Evolutionary conservation across 2,888 invertebrate species (phyloP).

Genomic region (Acronicta aceris): DNA sequence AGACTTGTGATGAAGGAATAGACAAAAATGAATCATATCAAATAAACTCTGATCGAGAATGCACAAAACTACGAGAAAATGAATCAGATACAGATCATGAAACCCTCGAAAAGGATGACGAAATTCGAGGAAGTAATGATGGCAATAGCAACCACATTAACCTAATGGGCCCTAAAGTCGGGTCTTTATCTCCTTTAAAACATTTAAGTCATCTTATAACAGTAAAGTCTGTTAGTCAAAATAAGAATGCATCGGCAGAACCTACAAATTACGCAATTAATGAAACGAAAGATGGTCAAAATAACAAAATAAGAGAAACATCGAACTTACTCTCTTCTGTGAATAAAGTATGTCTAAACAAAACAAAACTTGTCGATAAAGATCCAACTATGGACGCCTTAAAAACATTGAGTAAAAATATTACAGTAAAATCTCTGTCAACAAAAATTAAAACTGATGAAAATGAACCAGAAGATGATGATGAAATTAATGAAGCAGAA

Average conservation of each 20-base stretch:
- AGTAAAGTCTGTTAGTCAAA: conserved; percentile 69
- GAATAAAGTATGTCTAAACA: conserved; percentile 11
- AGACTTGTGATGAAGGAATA: background rate
- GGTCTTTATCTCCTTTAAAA: conserved; percentile 69
- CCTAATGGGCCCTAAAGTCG: conserved; percentile 20
- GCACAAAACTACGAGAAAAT: conserved; percentile 12
- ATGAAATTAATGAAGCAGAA: conserved; percentile 19
- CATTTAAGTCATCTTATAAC: conserved; percentile 74
- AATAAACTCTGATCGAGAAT: conserved; percentile 26
- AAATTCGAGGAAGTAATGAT: conserved; percentile 6
- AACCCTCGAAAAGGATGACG: conserved; percentile 17
- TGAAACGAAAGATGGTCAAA: conserved; percentile 17
- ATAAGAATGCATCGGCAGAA: conserved; percentile 40
- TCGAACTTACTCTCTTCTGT: conserved; percentile 4
- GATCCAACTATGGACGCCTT: conserved; percentile 58
- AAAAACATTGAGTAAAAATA: conserved; percentile 67
- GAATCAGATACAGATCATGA: conserved; percentile 6
- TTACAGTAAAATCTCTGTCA: conserved; percentile 66
- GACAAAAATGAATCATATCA: conserved; percentile 22
- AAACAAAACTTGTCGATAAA: conserved; percentile 34
- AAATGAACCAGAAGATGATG: conserved; percentile 43
- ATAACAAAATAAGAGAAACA: conserved; percentile 14
- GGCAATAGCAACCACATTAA: conserved; percentile 13
- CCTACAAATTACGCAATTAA: conserved; percentile 6
- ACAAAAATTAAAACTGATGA: conserved; percentile 46